These are phyloP conservation scores for Notechis scutatus DNA, from an alignment of 2,113 vertebrate genomes.

Conservation along the genomic window DNA sequence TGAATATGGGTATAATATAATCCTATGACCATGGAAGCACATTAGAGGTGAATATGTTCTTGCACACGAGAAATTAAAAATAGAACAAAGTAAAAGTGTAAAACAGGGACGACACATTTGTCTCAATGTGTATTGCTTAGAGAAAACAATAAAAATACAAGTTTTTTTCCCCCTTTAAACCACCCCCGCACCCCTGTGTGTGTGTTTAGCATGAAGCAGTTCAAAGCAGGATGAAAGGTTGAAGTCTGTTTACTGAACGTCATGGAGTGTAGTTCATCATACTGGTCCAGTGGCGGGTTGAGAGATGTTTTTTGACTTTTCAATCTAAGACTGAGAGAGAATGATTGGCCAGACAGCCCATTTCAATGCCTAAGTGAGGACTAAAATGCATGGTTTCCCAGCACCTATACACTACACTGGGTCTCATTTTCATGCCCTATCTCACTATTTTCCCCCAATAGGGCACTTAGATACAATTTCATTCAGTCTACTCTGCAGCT, in stretches of 20 bases:
- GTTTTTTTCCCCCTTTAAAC: not conserved
- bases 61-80: rapidly evolving
- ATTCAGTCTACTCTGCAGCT: rapidly evolving
- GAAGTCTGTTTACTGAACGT: not conserved
- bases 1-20: not conserved
- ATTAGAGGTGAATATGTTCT: not conserved
- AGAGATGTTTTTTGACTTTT: not conserved
- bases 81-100: not conserved
- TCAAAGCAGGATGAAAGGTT: not conserved
- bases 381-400: not conserved
- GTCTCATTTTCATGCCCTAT: not conserved
- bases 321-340: not conserved
- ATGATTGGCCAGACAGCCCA: not conserved
- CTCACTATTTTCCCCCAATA: not conserved
- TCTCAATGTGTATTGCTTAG: not conserved
- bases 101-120: rapidly evolving
- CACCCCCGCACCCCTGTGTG: rapidly evolving
- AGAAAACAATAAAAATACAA: not conserved
- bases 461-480: rapidly evolving
- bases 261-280: not conserved
- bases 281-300: not conserved
- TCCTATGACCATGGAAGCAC: not conserved
- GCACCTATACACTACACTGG: not conserved
- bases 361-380: not conserved
- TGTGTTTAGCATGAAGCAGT: not conserved